Evolutionary conservation across 2,888 invertebrate species (phyloP).

Genomic region (Muschampia plurimacula): DNA sequence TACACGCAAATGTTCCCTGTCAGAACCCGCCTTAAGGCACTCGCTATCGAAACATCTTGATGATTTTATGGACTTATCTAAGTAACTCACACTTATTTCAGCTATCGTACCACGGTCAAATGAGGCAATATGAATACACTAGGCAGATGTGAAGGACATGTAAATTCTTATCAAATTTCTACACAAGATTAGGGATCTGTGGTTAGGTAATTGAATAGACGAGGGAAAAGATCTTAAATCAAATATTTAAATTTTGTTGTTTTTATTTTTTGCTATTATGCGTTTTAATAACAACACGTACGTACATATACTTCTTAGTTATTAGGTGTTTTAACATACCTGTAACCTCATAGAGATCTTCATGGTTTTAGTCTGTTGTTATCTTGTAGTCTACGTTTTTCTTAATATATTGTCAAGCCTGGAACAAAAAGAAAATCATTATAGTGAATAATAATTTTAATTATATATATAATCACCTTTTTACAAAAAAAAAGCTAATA

Average conservation of each 20-base stretch:
- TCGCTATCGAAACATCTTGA: constrained; percentile 67
- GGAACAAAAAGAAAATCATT: constrained; percentile 54
- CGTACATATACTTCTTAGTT: not conserved
- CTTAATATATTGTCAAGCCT: constrained; percentile 54
- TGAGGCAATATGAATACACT: constrained; percentile 48
- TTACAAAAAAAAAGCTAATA: too few species aligned
- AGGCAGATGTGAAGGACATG: constrained; percentile 35
- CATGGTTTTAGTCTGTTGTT: constrained; percentile 56
- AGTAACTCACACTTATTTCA: constrained; percentile 50
- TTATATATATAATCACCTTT: too few species aligned
- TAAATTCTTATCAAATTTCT: constrained; percentile 39
- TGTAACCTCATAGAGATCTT: constrained; percentile 66
- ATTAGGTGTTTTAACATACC: constrained; percentile 53
- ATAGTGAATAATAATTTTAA: not conserved
- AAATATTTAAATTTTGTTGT: constrained; percentile 7
- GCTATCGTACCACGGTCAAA: constrained; percentile 51
- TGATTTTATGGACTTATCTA: constrained; percentile 65
- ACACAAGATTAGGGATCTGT: constrained; percentile 41
- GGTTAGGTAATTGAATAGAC: constrained; percentile 28
- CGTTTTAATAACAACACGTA: too few species aligned
- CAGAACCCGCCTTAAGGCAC: constrained; percentile 30
- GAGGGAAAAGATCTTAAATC: constrained; percentile 32
- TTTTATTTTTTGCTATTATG: too few species aligned
- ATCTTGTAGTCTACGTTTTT: constrained; percentile 58
- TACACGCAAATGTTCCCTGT: constrained; percentile 14